A percentile compares a stretch with the other conserved stretches of the same genome.
phyloP scores from a whole-genome alignment of 1,140 invertebrate species.

The Polypedilum vanderplanki region DNA sequence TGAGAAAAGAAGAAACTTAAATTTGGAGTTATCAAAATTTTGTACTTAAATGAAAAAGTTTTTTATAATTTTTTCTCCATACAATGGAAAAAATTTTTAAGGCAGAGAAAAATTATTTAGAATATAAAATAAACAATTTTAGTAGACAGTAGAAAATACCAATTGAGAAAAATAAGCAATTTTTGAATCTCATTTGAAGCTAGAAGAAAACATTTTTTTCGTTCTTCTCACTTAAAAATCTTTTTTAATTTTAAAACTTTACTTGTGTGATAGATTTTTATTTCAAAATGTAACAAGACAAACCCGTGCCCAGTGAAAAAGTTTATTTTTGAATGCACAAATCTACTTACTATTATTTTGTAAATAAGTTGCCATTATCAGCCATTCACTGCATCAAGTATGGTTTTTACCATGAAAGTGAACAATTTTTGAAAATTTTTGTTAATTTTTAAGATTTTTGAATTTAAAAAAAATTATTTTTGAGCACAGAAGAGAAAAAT shows the following conservation, averaged over 20 bases:
- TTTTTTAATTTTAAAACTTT: too few species aligned
- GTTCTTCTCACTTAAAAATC: neutral
- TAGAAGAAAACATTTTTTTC: neutral
- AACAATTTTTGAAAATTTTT: neutral
- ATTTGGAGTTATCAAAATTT: neutral
- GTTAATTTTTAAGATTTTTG: too few species aligned
- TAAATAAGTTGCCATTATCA: conserved; percentile 19
- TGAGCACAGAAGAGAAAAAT: neutral
- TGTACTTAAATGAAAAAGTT: neutral
- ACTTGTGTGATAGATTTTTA: neutral
- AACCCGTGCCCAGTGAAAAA: conserved; percentile 16
- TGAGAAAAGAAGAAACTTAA: neutral
- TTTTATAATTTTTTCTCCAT: neutral
- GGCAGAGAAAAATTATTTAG: neutral
- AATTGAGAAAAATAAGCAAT: neutral
- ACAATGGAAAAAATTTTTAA: neutral
- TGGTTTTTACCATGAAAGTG: neutral
- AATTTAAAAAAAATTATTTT: neutral
- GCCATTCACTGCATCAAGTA: conserved; percentile 8
- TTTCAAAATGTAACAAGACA: conserved; percentile 10
- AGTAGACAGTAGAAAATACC: neutral
- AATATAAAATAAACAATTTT: neutral
- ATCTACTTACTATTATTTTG: neutral
- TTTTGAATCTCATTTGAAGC: neutral
- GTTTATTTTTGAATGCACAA: neutral